These are phyloP conservation scores for Archips crataeganus DNA, from an alignment of 2,888 invertebrate species.

Conservation along the genomic window DNA sequence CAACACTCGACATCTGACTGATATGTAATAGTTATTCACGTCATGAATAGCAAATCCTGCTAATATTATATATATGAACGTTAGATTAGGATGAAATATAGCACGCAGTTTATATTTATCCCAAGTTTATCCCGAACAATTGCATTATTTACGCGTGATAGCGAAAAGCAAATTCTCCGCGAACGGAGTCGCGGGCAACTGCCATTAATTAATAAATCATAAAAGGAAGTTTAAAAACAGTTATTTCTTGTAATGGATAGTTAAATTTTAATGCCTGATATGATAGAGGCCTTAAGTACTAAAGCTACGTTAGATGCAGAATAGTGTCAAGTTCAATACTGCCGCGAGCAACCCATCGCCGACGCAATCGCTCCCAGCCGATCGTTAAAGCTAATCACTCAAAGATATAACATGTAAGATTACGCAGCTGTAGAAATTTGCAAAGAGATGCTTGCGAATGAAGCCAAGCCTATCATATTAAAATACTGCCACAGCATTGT, in stretches of 20 bases:
- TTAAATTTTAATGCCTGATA: not conserved
- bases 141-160: no score
- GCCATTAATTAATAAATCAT: not conserved
- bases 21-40: no score
- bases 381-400: constrained; percentile 11
- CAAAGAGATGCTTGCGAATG: not conserved
- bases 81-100: no score
- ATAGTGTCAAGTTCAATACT: constrained; percentile 13
- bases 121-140: no score
- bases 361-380: not conserved
- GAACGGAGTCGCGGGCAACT: no score
- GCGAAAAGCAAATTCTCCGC: no score
- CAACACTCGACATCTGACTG: not conserved
- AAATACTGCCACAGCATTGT: not conserved
- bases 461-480: not conserved
- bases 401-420: constrained; percentile 3
- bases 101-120: no score
- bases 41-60: no score
- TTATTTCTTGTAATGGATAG: not conserved
- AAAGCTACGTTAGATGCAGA: constrained; percentile 1
- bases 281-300: not conserved
- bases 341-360: constrained; percentile 3
- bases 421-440: not conserved
- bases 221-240: not conserved
- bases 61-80: no score